Base-by-base conservation (phyloP, 2,113 vertebrate genomes). In the Pituophis catenifer region DNA sequence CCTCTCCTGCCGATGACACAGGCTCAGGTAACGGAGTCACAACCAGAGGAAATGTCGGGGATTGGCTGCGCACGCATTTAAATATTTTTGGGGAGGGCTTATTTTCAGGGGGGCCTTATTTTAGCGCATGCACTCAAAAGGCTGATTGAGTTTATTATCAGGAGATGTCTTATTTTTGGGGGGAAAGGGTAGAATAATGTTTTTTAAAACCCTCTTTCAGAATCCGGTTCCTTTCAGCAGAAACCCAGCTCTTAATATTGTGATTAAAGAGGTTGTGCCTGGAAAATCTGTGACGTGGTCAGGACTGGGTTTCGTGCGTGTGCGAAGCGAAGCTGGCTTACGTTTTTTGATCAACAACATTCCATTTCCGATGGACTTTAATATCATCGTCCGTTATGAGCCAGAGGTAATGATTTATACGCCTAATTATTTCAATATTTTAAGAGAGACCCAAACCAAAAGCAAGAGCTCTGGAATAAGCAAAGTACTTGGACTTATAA, bases 321-420 rank as follows among this genome's bases (percentile, higher is more conserved):
- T 98, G 54, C 95, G 96, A n/a, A 96, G 98, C 0, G 97, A 98
- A 44, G 96, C 97, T 2, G 98, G 98, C 50, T 98, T 99, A 88
- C 97, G 97, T 95, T 99, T 99, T 96, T 94, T 94, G 0, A 94
- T 98, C 89, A 96, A 91, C 95, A 98, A 98, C 13, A 57, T 99
- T 57, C 98, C 98, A 0, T 96, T 96, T 89, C 97, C 98, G 0
- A 97, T 98, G 97, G 96, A 98, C 59, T 99, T 99, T 87, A 94
- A 97, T 44, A 88, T 99, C n/a, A 95, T 97, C 0, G 95, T 99
- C 95, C 97, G 95, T 95, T 99, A 98, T 53, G 98, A 99, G 90
- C 95, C 97, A 0, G 98, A 98, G 98, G 98, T 99, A 97, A 11
- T 88, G 0, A 0, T 86, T 81, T 0, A 0, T 75, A 15, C 87